Evolutionary conservation across 2,113 vertebrate species (phyloP).

Genomic region (Aspiorhynchus laticeps): DNA sequence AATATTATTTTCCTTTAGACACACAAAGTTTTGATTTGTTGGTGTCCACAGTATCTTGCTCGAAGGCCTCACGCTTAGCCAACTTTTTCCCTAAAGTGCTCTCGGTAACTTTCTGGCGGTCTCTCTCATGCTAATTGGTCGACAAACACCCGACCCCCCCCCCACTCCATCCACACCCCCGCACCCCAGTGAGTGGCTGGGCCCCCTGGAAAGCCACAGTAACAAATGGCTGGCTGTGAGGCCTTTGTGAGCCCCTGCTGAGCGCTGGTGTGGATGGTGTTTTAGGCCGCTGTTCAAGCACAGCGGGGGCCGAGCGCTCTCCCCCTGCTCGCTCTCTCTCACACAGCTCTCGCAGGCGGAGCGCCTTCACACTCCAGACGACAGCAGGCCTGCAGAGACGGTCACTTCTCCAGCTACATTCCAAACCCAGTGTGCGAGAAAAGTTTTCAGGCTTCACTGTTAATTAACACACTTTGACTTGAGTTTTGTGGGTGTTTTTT

Average conservation of each 20-base stretch:
- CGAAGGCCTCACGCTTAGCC: constrained; percentile 49
- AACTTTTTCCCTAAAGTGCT: constrained; percentile 65
- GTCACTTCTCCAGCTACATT: constrained; percentile 77
- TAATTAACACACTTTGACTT: constrained; percentile 83
- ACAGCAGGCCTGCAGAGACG: constrained; percentile 83
- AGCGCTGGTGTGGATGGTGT: constrained; percentile 80
- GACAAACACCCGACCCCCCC: constrained; percentile 72
- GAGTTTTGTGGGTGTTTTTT: constrained; percentile 72
- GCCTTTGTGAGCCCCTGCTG: constrained; percentile 78
- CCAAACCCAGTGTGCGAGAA: constrained; percentile 63
- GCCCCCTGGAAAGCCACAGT: constrained; percentile 81
- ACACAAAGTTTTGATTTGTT: constrained; percentile 47
- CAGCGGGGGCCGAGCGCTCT: constrained; percentile 73
- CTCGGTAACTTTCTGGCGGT: constrained; percentile 77
- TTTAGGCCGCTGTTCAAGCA: constrained; percentile 83
- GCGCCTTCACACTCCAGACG: constrained; percentile 82
- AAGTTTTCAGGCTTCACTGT: constrained; percentile 62
- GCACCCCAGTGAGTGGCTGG: constrained; percentile 64
- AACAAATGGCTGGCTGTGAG: constrained; percentile 83
- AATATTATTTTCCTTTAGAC: constrained; percentile 35
- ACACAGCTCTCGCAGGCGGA: constrained; percentile 59
- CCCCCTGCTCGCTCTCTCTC: constrained; percentile 53
- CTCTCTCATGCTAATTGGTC: constrained; percentile 81
- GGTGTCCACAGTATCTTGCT: constrained; percentile 53
- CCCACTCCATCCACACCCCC: constrained; percentile 50